Conservation (phyloP, 92 coral and sea anemone species). For the Meandrina meandrites region DNA sequence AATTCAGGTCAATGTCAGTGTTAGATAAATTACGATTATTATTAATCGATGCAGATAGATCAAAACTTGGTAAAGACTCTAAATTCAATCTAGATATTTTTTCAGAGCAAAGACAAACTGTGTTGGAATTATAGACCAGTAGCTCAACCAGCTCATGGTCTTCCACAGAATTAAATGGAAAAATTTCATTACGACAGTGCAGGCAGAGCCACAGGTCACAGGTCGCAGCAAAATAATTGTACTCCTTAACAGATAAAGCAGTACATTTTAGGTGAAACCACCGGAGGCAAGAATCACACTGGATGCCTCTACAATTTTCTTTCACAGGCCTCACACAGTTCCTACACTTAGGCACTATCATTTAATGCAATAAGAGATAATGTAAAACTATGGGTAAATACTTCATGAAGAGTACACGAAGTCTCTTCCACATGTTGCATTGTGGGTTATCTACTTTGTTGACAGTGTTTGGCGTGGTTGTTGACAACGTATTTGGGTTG, state of each 20-base stretch:
- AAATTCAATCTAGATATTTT: conserved; percentile 25
- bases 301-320: conserved; percentile 40
- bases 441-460: no score
- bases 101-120: conserved; percentile 51
- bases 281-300: conserved; percentile 45
- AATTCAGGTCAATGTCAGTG: conserved; percentile 36
- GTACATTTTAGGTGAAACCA: conserved; percentile 56
- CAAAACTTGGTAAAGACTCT: conserved; percentile 38
- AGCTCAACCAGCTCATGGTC: conserved; percentile 35
- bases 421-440: no score
- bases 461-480: no score
- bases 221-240: conserved; percentile 44
- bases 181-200: conserved; percentile 34
- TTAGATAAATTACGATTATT: conserved; percentile 37
- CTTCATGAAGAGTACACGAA: no score
- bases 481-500: no score
- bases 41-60: conserved; percentile 38
- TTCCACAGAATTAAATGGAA: conserved; percentile 41
- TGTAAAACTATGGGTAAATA: conserved; percentile 8
- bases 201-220: conserved; percentile 49
- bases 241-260: conserved; percentile 52
- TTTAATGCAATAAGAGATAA: conserved; percentile 14
- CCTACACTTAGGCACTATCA: conserved; percentile 37
- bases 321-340: conserved; percentile 38
- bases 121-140: conserved; percentile 45